These are phyloP conservation scores for Serrognathus titanus DNA, from an alignment of 2,888 invertebrate species.

Conservation along the genomic window DNA sequence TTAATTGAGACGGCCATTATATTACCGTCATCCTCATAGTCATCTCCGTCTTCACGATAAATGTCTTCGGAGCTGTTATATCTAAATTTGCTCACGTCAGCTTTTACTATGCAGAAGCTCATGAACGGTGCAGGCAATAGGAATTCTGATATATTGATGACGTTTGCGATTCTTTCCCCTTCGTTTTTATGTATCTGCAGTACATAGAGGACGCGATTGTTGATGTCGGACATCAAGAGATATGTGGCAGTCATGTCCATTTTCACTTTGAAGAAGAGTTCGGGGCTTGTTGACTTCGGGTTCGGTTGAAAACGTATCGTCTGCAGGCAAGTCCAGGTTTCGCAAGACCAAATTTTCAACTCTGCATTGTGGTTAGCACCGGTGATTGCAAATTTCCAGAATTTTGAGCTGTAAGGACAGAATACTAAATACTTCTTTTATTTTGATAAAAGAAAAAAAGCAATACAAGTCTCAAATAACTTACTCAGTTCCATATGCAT, in stretches of 20 bases:
- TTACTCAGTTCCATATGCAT: conserved; percentile 74
- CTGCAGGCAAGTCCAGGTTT: conserved; percentile 92
- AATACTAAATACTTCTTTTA: not conserved
- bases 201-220: conserved; percentile 79
- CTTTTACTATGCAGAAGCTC: conserved; percentile 84
- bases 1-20: conserved; percentile 50
- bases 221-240: conserved; percentile 83
- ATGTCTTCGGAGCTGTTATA: conserved; percentile 55
- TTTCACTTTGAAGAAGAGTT: conserved; percentile 66
- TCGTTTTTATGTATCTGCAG: conserved; percentile 67
- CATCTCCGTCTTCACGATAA: conserved; percentile 57
- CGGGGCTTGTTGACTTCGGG: conserved; percentile 44
- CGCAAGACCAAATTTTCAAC: conserved; percentile 92
- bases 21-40: conserved; percentile 38
- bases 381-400: conserved; percentile 95
- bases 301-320: conserved; percentile 68
- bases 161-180: conserved; percentile 60
- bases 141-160: conserved; percentile 80
- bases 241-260: conserved; percentile 84
- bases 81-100: conserved; percentile 56
- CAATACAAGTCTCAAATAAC: conserved; percentile 37
- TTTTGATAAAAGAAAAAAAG: not conserved
- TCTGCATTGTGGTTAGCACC: conserved; percentile 87
- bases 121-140: conserved; percentile 82
- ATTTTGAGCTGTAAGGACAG: conserved; percentile 58